Base-by-base conservation (phyloP, 2,888 invertebrate species). In the Spodoptera littoralis region DNA sequence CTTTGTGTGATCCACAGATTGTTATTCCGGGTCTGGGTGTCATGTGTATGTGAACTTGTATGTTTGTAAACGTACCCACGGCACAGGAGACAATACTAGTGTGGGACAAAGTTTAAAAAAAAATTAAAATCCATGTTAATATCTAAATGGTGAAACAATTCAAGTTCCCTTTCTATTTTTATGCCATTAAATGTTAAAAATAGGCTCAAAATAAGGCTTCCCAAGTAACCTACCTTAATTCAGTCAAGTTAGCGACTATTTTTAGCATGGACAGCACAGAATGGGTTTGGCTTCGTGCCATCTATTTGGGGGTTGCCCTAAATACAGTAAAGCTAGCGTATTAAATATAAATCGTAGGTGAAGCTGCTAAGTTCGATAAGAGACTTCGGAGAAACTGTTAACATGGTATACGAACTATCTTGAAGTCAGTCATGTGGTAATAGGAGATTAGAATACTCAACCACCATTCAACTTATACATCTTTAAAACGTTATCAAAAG, bases 221-320 rank as follows among this genome's bases (percentile, higher is more conserved):
- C 45, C 18, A 63, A 53, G 30, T 55, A 57, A 53, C 46, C 60
- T 12, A 60, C 69, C 56, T 63, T 60, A 53, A 62, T 62, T 54
- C 53, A 41, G 27, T 55, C 53, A 69, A 64, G 64, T 64, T 56
- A 48, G 59, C 45, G n/a, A 56, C 41, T 73, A 73, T 67, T 77
- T 76, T 73, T 70, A 65, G 65, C 51, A 27, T 43, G 42, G 62
- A 56, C 55, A 55, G 64, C 46, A 52, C 56, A 56, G 48, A 67
- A 73, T 63, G 18, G 45, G 18, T 64, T 59, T 76, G 76, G 76
- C 76, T 22, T 44, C 45, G 48, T 51, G 76, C 76, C 76, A 77
- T 54, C 60, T 73, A 71, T 65, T 70, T 61, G 60, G 70, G 70
- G 56, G 13, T 36, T 70, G 70, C 36, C 63, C 70, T 59, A 60